Base-by-base conservation (phyloP, 2,797 vertebrate genomes). In the Hoplostethus atlanticus region DNA sequence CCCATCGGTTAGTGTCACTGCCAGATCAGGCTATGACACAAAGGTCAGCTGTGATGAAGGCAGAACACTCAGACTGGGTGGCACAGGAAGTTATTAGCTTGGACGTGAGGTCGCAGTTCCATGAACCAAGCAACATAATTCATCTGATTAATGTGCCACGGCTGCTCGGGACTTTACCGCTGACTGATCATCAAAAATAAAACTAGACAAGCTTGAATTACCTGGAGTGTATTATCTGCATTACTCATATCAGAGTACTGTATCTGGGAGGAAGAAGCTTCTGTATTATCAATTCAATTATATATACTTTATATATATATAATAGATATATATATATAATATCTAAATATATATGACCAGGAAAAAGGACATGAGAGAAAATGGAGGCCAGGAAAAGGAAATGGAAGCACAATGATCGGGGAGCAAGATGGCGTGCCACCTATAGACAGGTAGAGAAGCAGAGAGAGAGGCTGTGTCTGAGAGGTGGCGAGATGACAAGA, bases 61-160 rank as follows among this genome's bases (percentile, higher is more conserved):
- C 85, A 75, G 64, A 84, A 80, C 67, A 46, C 28, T 28, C 28
- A 1, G 36, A 76, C 64, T 63, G 46, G 74, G 75, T 81, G 81
- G 64, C 84, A 84, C 69, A 73, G 53, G 74, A 76, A 75, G 73
- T 89, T 85, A 90, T 91, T 86, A 89, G 76, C 80, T 86, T 67
- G 76, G 90, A 91, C 84, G 28, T 77, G 79, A 79, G 68, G 75
- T 83, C 79, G 81, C 53, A 17, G 77, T 79, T 89, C 84, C 2
- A 11, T 89, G 90, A 92, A 89, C 89, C 88, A 8, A 77, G 76
- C 50, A 4, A 83, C 84, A 84, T 87, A 85, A 89, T 88, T 84
- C 69, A 74, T 83, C 83, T 87, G 85, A 92, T 91, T 83, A 92
- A 93, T 91, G 85, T 87, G 87, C 85, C 76, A 54, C 3, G 51